A percentile compares a stretch with the other conserved stretches of the same genome.
Evolutionary conservation across 2,113 vertebrate genomes (phyloP).

Genomic region (Bombycilla garrulus): DNA sequence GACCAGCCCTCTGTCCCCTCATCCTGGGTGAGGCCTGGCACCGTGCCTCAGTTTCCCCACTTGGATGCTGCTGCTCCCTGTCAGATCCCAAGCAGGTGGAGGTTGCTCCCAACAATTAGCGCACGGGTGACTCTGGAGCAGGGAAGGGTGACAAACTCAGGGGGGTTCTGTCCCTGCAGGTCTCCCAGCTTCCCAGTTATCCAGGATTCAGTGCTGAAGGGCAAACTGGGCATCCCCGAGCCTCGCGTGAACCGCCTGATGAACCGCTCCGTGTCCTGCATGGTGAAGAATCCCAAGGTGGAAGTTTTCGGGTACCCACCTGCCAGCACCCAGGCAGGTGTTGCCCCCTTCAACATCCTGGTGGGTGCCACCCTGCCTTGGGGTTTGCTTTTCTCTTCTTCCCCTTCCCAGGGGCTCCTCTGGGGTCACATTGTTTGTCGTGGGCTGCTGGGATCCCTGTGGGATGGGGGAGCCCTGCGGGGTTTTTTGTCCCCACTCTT

Average conservation of each 20-base stretch:
- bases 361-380: constrained; percentile 74
- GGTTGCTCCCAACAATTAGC: neutral
- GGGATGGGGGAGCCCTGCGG: neutral
- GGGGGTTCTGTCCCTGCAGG: constrained; percentile 58
- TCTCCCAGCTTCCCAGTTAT: constrained; percentile 97
- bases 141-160: neutral
- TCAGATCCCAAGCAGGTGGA: neutral
- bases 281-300: constrained; percentile 95
- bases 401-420: neutral
- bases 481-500: neutral
- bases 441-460: neutral
- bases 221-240: constrained; percentile 91
- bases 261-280: constrained; percentile 95
- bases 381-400: constrained; percentile 43
- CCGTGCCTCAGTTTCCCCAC: neutral
- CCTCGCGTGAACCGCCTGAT: constrained; percentile 93
- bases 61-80: neutral
- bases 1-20: neutral
- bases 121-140: rapidly evolving
- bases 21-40: neutral
- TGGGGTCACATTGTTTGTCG: rapidly evolving
- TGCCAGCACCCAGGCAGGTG: constrained; percentile 91
- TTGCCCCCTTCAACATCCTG: constrained; percentile 77
- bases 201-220: constrained; percentile 94
- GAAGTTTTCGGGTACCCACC: constrained; percentile 94